Conservation (phyloP, 2,797 vertebrate genomes). For the Mormyrops boulengeri region DNA sequence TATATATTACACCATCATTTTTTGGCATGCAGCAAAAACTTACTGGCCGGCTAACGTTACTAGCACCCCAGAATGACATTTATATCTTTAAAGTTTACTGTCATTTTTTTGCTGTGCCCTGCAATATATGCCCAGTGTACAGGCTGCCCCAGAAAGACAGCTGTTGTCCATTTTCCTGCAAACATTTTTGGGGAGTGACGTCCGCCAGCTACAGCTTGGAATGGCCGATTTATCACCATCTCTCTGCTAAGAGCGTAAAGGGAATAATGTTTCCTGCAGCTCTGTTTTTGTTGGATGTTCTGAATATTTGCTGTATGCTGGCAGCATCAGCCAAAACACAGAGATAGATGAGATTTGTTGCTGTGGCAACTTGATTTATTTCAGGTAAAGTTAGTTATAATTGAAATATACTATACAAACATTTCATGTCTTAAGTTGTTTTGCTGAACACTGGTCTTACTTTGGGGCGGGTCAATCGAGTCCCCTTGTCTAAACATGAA, state of each 20-base stretch:
- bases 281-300: not conserved
- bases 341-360: not conserved
- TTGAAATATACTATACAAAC: not conserved
- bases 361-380: not conserved
- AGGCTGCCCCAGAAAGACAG: constrained; percentile 25
- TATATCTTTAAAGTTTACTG: not conserved
- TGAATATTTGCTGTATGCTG: not conserved
- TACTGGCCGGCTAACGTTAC: not conserved
- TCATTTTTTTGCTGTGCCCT: constrained; percentile 8
- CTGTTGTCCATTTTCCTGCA: constrained; percentile 33
- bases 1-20: not conserved
- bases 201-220: constrained; percentile 13
- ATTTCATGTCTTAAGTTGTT: not conserved
- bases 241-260: not conserved
- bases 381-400: not conserved
- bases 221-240: constrained; percentile 30
- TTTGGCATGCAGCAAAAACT: not conserved
- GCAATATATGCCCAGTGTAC: constrained; percentile 12
- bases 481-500: not conserved
- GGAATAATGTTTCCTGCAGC: not conserved
- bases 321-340: not conserved
- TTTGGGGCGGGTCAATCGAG: not conserved
- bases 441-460: not conserved
- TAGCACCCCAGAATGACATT: not conserved
- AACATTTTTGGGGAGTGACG: constrained; percentile 28